Evolutionary conservation across 2,888 invertebrate genomes (phyloP).

Genomic region (Chymomyza caudatula): DNA sequence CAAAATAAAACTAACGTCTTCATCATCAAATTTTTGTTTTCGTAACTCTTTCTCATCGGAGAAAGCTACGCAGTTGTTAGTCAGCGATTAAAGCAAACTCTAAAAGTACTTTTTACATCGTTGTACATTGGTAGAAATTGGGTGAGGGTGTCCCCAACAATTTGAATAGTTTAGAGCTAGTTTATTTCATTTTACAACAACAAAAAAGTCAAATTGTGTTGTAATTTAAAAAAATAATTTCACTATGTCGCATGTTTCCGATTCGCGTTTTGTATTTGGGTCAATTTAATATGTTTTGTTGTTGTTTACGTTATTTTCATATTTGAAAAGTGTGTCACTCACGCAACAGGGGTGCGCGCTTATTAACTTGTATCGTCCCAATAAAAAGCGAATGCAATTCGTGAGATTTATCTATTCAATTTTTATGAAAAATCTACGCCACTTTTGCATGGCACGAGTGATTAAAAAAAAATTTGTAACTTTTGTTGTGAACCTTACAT

Average conservation of each 20-base stretch:
- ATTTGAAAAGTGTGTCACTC: constrained; percentile 6
- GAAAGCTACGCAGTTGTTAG: constrained; percentile 41
- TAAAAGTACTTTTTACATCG: background rate
- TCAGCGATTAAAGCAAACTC: background rate
- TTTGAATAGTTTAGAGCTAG: background rate
- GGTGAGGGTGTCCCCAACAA: background rate
- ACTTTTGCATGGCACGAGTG: constrained; percentile 29
- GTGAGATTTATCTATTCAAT: constrained; percentile 37
- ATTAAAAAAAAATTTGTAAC: constrained; percentile 28
- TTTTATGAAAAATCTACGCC: constrained; percentile 18
- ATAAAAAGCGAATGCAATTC: constrained; percentile 25
- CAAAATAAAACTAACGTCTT: background rate
- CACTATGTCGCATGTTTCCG: constrained; percentile 53
- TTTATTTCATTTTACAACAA: constrained; percentile 55
- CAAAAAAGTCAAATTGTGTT: background rate
- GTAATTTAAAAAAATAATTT: constrained; percentile 10
- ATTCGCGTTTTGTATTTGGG: constrained; percentile 43
- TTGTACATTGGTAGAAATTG: background rate
- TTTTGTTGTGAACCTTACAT: background rate
- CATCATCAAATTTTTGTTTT: constrained; percentile 9
- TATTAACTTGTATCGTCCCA: constrained; percentile 5
- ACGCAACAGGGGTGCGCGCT: constrained; percentile 23
- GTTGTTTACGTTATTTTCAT: background rate
- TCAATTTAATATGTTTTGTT: constrained; percentile 34
- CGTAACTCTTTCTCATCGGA: constrained; percentile 53